Evolutionary conservation across 2,113 vertebrate species (phyloP), one percentile per base, ranked within the genome.

Genomic region (Dicentrarchus labrax): DNA sequence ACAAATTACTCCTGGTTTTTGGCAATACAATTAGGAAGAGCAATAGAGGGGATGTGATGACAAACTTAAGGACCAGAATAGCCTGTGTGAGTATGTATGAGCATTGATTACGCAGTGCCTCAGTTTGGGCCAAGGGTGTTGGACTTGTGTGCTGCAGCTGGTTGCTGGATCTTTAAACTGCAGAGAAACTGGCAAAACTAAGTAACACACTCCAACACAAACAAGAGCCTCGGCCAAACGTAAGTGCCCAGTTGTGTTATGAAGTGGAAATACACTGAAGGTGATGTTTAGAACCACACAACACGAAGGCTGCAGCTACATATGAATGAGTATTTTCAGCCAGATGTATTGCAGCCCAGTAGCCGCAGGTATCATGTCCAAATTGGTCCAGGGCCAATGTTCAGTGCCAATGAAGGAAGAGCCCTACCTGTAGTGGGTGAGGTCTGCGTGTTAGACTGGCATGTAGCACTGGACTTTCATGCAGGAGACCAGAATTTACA

Each of bases 1-100:
- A 86, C 60, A 68, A 64, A 64, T 76, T 13, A 79, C 71, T 75
- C 59, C 48, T n/a, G 13, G 19, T 78, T 76, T 66, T 65, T 6
- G 45, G 21, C 0, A 5, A 66, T 54, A 59, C 53, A 24, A 59
- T 74, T 82, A 86, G 24, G 71, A 45, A 62, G 43, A 74, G 65
- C 50, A 43, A 48, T n/a, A 73, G 36, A 61, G 73, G 59, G 77
- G 30, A 64, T 16, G 36, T 39, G 48, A 67, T 77, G 77, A 68
- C 61, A 67, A 72, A 78, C 12, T n/a, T 48, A 3, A 62, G 57
- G 65, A 57, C 16, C 64, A 75, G 48, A 78, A 78, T 51, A 68
- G 69, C 36, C 22, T 73, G 36, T 10, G 11, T 53, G 24, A 51
- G 22, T 16, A 15, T 62, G 57, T 15, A 4, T n/a, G 9, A 24